phyloP scores from a whole-genome alignment of 1,140 invertebrate genomes.

The Bombus pascuorum region DNA sequence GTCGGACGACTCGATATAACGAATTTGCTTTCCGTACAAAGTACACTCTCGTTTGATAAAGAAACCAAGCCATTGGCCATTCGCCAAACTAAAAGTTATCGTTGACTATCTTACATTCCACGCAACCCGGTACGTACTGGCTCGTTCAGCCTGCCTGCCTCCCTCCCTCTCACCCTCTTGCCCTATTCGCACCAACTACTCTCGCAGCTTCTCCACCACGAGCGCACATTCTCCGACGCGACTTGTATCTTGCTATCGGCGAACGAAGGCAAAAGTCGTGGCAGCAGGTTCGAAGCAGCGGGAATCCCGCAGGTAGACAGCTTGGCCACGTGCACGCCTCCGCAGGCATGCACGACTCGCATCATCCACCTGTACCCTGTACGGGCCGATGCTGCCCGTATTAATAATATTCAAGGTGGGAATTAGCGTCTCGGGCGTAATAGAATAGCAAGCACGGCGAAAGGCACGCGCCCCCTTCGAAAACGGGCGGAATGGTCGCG shows the following conservation, averaged over 20 bases:
- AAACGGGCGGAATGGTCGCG: neutral
- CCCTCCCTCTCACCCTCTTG: too few species aligned
- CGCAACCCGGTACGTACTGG: too few species aligned
- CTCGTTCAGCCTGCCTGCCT: neutral
- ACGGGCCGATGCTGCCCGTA: constrained; percentile 29
- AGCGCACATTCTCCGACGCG: neutral
- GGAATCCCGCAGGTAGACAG: constrained; percentile 9
- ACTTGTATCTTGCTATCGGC: neutral
- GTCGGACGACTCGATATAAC: too few species aligned
- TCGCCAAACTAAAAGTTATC: neutral
- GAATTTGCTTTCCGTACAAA: too few species aligned
- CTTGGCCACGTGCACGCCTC: constrained; percentile 24
- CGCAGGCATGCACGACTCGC: neutral
- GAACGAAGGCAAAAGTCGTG: neutral
- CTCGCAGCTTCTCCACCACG: too few species aligned
- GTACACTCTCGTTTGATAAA: too few species aligned
- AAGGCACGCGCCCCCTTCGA: neutral
- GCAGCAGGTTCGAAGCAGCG: neutral
- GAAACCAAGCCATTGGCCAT: neutral
- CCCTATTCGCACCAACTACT: neutral
- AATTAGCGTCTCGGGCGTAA: constrained; percentile 53
- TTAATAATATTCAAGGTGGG: constrained; percentile 71
- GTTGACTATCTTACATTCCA: neutral
- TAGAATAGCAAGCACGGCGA: constrained; percentile 21
- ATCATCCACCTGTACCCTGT: constrained; percentile 44